Evolutionary conservation across 2,797 vertebrate species (phyloP).

Genomic region (Poecilia picta): DNA sequence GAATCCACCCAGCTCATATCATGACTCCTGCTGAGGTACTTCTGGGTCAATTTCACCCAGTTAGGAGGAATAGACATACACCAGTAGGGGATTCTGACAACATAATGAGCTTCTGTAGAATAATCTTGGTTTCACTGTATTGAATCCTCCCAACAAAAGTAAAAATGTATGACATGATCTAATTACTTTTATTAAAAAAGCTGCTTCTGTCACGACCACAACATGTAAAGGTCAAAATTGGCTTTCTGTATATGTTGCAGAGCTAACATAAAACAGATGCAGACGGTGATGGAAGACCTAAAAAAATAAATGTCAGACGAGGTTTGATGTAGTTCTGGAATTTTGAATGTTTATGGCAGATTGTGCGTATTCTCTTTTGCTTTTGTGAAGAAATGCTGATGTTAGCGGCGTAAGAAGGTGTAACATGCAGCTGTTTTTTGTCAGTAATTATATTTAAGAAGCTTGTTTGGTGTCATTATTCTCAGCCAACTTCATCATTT

Average conservation of each 20-base stretch:
- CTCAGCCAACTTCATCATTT: background rate
- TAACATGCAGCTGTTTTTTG: background rate
- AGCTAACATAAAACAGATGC: background rate
- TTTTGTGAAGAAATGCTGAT: background rate
- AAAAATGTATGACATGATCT: background rate
- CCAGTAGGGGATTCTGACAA: background rate
- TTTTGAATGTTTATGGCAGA: background rate
- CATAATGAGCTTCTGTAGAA: background rate
- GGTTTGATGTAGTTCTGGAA: background rate
- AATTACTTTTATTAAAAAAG: background rate
- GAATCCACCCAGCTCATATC: background rate
- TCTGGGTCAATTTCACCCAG: constrained; percentile 1
- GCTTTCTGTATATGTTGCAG: background rate
- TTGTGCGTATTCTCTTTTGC: background rate
- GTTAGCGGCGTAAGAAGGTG: background rate
- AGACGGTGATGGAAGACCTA: background rate
- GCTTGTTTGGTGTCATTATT: background rate
- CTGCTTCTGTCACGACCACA: background rate
- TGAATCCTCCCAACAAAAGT: background rate
- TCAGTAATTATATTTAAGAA: background rate
- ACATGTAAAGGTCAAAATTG: background rate
- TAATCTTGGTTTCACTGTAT: background rate
- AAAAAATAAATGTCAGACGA: background rate
- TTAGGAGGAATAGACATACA: background rate
- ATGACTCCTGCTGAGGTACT: background rate